A percentile compares a stretch with the other conserved stretches of the same genome.
phyloP scores from a whole-genome alignment of 2,888 invertebrate genomes.

The Macrophya alboannulata region DNA sequence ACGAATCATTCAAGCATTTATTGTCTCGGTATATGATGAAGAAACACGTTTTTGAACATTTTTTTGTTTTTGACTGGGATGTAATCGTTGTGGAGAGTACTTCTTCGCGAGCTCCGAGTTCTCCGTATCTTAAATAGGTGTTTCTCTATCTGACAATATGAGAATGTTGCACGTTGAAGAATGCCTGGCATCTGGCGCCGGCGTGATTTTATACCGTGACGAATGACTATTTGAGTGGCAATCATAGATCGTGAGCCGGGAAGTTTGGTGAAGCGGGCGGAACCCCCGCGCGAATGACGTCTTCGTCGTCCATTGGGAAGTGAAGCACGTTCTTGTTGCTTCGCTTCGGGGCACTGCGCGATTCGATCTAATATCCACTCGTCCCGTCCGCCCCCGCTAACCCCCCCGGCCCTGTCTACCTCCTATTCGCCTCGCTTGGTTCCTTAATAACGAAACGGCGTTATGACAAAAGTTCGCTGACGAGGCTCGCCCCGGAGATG shows the following conservation, averaged over 20 bases:
- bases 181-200: slow-evolving; percentile 43
- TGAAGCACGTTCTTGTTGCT: slow-evolving; percentile 55
- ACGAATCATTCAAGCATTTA: not conserved
- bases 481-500: slow-evolving; percentile 49
- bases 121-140: not conserved
- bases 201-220: slow-evolving; percentile 49
- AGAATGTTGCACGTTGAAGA: slow-evolving; percentile 44
- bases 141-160: slow-evolving; percentile 30
- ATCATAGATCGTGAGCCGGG: slow-evolving; percentile 42
- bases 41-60: not conserved
- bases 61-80: too few species aligned
- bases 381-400: slow-evolving; percentile 16
- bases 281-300: slow-evolving; percentile 41
- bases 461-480: slow-evolving; percentile 56
- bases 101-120: not conserved
- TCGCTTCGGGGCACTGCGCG: slow-evolving; percentile 51
- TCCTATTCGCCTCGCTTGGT: slow-evolving; percentile 46
- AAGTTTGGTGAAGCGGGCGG: slow-evolving; percentile 22
- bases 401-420: slow-evolving; percentile 11
- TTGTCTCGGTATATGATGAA: not conserved
- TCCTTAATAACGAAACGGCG: slow-evolving; percentile 56
- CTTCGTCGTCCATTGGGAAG: slow-evolving; percentile 53
- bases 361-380: slow-evolving; percentile 55
- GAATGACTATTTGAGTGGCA: slow-evolving; percentile 50
- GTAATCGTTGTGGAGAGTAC: not conserved